Base-by-base conservation (phyloP, 1,140 invertebrate genomes). In the Scaptomyza hsui region DNA sequence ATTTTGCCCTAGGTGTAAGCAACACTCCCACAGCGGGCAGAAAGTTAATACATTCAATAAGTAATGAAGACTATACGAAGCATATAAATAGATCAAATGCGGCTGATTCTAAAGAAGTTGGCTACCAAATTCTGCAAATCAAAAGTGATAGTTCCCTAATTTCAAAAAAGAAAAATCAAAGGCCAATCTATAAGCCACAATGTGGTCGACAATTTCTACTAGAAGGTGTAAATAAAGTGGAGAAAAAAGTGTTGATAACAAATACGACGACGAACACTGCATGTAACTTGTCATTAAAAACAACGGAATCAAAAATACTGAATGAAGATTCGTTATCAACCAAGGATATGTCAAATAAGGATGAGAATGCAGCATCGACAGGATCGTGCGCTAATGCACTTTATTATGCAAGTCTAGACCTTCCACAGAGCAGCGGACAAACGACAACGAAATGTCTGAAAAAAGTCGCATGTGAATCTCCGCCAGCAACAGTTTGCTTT, bases 381-480 rank as follows among this genome's bases (percentile, higher is more conserved):
- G 89, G 92, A 53, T 83, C 92, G 82, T 80, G 92, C 71, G 89
- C 93, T 73, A 62, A 89, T 18, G 90, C 93, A 56, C 79, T 95
- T 35, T 93, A 95, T 80, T 95, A 95, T 78, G 94, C 94, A n/a
- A 94, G 93, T 77, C 91, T 95, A 61, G 94, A 95, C 90, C 90
- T 95, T 53, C 93, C 94, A 15, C 77, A 91, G 42, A 55, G 69
- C 48, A 83, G 80, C 45, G 69, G 61, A 41, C 71, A 86, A 52
- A 69, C 60, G 77, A 49, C 90, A 81, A 37, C 75, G 74, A 64
- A 90, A 89, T 39, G 90, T 90, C 9, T 89, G 16, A 88, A 82
- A 7, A 63, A 63, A 52, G 67, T 63, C 12, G 69, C 78, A 4
- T 77, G 75, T 52, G 82, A 88, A 70, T 88, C 82, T 59, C 75